These are phyloP conservation scores for Ophion obscuratus DNA, from an alignment of 2,888 invertebrate genomes.

Conservation along the genomic window DNA sequence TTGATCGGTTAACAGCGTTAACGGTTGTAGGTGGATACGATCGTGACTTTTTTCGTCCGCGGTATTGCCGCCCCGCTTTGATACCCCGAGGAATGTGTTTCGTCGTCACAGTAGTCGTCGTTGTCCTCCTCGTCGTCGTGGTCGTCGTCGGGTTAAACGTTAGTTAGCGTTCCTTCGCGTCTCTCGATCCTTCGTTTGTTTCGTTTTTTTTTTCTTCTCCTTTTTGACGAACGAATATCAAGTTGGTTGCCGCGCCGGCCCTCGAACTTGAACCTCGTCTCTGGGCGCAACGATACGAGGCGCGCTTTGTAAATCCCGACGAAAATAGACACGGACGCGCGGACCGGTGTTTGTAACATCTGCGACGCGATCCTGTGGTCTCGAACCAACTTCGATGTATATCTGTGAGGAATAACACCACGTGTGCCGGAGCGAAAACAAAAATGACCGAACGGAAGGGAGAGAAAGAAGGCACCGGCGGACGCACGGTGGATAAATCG, in stretches of 20 bases:
- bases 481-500: no score
- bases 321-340: neutral
- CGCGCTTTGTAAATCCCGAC: neutral
- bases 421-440: no score
- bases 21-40: neutral
- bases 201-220: neutral
- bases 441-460: no score
- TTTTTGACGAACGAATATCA: neutral
- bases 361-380: neutral
- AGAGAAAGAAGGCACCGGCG: no score
- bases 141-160: no score
- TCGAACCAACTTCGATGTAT: neutral
- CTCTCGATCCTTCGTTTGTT: neutral
- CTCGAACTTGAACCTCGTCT: neutral
- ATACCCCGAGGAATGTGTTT: neutral
- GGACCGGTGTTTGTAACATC: neutral
- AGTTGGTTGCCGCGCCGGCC: neutral
- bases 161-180: neutral
- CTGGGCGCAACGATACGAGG: neutral
- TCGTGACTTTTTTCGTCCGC: conserved; percentile 1
- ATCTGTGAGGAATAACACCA: no score
- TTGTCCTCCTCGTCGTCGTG: no score
- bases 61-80: neutral
- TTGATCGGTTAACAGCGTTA: neutral
- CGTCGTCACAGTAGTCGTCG: neutral